A percentile compares a stretch with the other conserved stretches of the same genome.
These are phyloP conservation scores for Phataginus tetradactyla DNA, from an alignment of 2,797 vertebrate genomes.

Conservation along the genomic window DNA sequence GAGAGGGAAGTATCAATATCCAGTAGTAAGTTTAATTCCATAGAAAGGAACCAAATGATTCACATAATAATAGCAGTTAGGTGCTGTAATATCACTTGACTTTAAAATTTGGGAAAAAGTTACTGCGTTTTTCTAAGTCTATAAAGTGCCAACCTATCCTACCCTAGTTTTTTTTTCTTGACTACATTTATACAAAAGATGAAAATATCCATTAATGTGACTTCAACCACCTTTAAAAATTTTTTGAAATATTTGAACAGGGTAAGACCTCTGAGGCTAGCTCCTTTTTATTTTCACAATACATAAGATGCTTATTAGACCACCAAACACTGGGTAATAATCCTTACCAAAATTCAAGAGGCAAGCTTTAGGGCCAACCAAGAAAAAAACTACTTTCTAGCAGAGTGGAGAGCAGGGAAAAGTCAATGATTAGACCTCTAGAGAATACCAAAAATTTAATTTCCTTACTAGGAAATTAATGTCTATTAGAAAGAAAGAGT, in stretches of 20 bases:
- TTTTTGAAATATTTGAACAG: not conserved
- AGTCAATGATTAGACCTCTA: not conserved
- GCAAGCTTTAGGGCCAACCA: not conserved
- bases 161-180: not conserved
- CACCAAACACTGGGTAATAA: not conserved
- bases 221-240: not conserved
- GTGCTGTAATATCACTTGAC: not conserved
- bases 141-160: not conserved
- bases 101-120: not conserved
- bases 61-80: not conserved
- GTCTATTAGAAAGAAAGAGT: not conserved
- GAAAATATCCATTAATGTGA: not conserved
- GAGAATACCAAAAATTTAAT: not conserved
- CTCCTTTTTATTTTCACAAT: not conserved
- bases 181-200: not conserved
- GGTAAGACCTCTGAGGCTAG: not conserved
- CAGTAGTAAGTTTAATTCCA: not conserved
- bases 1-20: not conserved
- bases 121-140: not conserved
- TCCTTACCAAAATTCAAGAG: not conserved
- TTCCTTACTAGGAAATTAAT: constrained; percentile 20
- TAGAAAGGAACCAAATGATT: not conserved
- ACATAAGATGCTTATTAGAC: not conserved
- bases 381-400: not conserved
- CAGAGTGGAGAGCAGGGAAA: not conserved